Conservation (phyloP, 2,888 invertebrate genomes). For the Phyllotreta striolata region DNA sequence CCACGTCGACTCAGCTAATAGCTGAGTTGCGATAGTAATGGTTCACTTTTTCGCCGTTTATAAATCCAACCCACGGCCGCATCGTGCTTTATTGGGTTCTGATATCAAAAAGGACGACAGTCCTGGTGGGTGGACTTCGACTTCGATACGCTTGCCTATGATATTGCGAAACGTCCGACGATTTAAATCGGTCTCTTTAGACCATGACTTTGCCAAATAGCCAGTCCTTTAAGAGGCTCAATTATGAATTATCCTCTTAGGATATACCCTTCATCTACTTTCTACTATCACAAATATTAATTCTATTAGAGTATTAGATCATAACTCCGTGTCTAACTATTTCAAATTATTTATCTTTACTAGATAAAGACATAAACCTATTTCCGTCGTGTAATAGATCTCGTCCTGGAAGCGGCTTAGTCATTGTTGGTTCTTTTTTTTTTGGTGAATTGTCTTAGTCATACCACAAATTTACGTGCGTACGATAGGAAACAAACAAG, state of each 20-base stretch:
- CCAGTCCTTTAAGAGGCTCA: no score
- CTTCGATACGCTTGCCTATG: not conserved
- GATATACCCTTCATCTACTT: no score
- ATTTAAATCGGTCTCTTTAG: no score
- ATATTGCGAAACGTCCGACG: no score
- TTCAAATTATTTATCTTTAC: no score
- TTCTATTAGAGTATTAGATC: no score
- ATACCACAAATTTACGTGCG: conserved; percentile 49
- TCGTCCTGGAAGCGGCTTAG: conserved; percentile 31
- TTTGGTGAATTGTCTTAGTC: conserved; percentile 50
- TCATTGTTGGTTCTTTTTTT: conserved; percentile 33
- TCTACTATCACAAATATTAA: no score
- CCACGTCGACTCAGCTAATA: conserved; percentile 48
- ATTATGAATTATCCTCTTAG: no score
- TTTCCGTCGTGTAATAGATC: conserved; percentile 28
- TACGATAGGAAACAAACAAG: conserved; percentile 44
- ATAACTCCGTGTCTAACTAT: no score
- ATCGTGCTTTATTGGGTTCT: conserved; percentile 39
- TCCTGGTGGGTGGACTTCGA: no score
- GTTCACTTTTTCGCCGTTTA: conserved; percentile 43
- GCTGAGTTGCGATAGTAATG: conserved; percentile 49
- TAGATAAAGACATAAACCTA: conserved; percentile 21
- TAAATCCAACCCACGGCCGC: conserved; percentile 39
- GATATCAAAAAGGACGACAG: conserved; percentile 17
- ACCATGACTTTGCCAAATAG: no score